A percentile compares a stretch with the other conserved stretches of the same genome.
phyloP scores from a whole-genome alignment of 1,140 invertebrate species.

The Limonius californicus region DNA sequence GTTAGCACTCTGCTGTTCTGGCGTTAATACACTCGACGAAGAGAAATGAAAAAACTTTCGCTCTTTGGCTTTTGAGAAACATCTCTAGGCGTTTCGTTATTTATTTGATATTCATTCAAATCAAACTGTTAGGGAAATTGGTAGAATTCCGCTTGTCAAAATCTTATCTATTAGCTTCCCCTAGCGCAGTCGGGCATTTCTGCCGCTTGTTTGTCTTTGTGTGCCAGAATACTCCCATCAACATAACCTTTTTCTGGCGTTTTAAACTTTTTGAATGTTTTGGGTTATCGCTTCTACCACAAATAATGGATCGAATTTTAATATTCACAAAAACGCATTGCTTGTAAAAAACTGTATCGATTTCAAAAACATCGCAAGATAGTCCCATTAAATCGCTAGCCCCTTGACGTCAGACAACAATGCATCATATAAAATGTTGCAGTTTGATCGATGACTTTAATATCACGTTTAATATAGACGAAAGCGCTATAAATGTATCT shows the following conservation, averaged over 20 bases:
- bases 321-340: background rate
- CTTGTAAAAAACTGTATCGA: background rate
- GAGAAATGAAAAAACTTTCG: background rate
- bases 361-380: background rate
- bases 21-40: background rate
- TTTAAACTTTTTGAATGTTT: background rate
- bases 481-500: background rate
- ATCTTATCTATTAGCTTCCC: background rate
- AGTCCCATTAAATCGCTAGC: background rate
- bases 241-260: background rate
- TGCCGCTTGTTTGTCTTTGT: too few relatives aligned
- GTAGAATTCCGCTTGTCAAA: background rate
- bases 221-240: too few relatives aligned
- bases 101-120: background rate
- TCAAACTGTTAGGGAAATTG: background rate
- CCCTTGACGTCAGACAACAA: background rate
- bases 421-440: background rate
- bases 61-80: background rate
- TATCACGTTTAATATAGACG: background rate
- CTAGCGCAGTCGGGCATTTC: background rate
- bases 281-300: background rate
- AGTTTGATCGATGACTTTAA: background rate
- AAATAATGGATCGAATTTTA: background rate
- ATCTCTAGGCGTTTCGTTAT: background rate
- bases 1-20: too few relatives aligned